Conservation (phyloP, 2,888 invertebrate genomes). For the Timema podura region DNA sequence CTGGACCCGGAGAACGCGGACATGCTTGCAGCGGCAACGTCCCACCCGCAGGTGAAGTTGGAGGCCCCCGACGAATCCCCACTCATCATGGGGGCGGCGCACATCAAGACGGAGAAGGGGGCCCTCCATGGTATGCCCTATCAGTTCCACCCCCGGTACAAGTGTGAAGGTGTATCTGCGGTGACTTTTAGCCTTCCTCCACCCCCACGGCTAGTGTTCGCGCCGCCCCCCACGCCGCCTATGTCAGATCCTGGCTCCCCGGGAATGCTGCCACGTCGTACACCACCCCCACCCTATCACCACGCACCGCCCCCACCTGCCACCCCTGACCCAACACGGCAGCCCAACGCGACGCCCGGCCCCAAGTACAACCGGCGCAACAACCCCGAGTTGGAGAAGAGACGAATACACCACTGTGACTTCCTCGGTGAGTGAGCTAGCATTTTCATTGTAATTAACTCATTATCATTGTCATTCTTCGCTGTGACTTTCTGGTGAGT, state of each 20-base stretch:
- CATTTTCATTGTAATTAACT: neutral
- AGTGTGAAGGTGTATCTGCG: slow-evolving; percentile 28
- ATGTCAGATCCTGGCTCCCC: slow-evolving; percentile 85
- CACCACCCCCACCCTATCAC: slow-evolving; percentile 70
- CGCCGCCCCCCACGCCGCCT: slow-evolving; percentile 81
- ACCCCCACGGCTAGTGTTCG: slow-evolving; percentile 60
- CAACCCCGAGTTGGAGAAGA: slow-evolving; percentile 94
- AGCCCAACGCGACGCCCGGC: slow-evolving; percentile 36
- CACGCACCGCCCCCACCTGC: slow-evolving; percentile 25
- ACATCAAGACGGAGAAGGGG: slow-evolving; percentile 35
- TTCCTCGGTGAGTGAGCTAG: slow-evolving; percentile 78
- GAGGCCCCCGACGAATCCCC: slow-evolving; percentile 64
- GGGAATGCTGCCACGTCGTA: slow-evolving; percentile 55
- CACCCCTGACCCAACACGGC: slow-evolving; percentile 40
- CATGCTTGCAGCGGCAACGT: slow-evolving; percentile 67
- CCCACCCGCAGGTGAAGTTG: slow-evolving; percentile 67
- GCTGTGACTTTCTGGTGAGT: neutral
- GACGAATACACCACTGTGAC: slow-evolving; percentile 94
- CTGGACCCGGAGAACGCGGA: slow-evolving; percentile 87
- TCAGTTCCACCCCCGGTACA: slow-evolving; percentile 39
- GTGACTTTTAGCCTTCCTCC: slow-evolving; percentile 16
- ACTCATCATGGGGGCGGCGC: slow-evolving; percentile 14
- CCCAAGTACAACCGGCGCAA: slow-evolving; percentile 88
- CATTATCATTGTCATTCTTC: neutral
- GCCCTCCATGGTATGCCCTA: slow-evolving; percentile 43